phyloP scores from a whole-genome alignment of 2,797 vertebrate species.

The Ptychobarbus kaznakovi region DNA sequence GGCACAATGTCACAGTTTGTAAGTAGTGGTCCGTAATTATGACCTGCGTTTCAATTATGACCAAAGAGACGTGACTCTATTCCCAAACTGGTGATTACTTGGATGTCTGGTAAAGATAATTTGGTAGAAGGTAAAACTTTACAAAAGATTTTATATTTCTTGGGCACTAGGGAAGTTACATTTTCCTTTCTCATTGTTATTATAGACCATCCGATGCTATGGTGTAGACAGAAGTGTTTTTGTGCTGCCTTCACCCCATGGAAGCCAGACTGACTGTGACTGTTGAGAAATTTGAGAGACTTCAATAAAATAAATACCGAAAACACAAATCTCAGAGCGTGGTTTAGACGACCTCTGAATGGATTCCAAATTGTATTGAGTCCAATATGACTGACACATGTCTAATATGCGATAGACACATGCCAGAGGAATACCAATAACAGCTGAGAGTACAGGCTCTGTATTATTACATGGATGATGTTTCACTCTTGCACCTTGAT shows the following conservation, averaged over 20 bases:
- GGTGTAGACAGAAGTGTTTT: conserved; percentile 4
- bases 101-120: background rate
- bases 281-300: conserved; percentile 14
- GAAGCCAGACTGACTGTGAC: conserved; percentile 7
- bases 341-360: conserved; percentile 25
- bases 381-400: conserved; percentile 32
- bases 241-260: background rate
- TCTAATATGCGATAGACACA: conserved; percentile 34
- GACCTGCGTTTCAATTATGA: conserved; percentile 45
- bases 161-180: background rate
- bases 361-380: conserved; percentile 35
- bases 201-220: background rate
- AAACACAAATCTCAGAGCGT: conserved; percentile 21
- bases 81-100: conserved; percentile 34
- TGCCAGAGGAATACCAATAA: conserved; percentile 22
- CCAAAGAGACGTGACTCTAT: conserved; percentile 35
- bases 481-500: background rate
- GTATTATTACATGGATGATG: conserved; percentile 13
- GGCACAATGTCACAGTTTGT: conserved; percentile 47
- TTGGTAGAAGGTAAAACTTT: conserved; percentile 24
- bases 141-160: background rate
- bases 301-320: background rate
- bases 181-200: background rate
- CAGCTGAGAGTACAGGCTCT: conserved; percentile 17
- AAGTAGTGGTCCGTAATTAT: conserved; percentile 44